These are phyloP conservation scores for Littorina saxatilis DNA, from an alignment of 1,140 invertebrate genomes.

Conservation along the genomic window DNA sequence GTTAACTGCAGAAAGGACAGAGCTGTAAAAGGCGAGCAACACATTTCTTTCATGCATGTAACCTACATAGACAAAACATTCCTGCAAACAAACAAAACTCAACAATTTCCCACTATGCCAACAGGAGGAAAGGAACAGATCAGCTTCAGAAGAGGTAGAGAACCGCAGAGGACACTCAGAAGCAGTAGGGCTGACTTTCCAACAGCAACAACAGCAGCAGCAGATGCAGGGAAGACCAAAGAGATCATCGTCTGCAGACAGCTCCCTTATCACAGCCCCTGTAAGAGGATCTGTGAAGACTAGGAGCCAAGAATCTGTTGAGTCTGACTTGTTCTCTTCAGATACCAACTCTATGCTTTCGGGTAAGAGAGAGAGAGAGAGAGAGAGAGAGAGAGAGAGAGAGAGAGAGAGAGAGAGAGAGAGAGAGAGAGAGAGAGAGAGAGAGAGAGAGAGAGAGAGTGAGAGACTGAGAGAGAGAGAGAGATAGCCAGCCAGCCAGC, in stretches of 20 bases:
- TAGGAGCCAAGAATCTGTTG: conserved; percentile 36
- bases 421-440: not conserved
- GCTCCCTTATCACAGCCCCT: not conserved
- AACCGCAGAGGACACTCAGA: conserved; percentile 4
- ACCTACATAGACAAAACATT: no score
- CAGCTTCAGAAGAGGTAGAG: not conserved
- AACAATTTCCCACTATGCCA: no score
- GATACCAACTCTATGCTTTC: conserved; percentile 33
- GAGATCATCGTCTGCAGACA: not conserved
- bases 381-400: not conserved
- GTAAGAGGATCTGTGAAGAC: not conserved
- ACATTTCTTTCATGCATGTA: no score
- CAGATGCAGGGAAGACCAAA: not conserved
- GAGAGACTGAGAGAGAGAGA: no score
- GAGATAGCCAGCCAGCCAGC: no score
- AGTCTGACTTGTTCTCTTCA: conserved; percentile 59
- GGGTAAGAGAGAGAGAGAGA: no score
- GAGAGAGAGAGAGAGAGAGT: not conserved
- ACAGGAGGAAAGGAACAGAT: conserved; percentile 30
- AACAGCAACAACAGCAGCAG: conserved; percentile 10
- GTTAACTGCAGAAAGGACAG: no score
- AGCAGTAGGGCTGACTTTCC: not conserved
- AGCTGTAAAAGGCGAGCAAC: no score
- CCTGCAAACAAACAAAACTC: no score
- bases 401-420: not conserved